Evolutionary conservation across 2,113 vertebrate genomes (phyloP), one percentile per base, ranked within the genome.

Genomic region (Eleginops maclovinus): DNA sequence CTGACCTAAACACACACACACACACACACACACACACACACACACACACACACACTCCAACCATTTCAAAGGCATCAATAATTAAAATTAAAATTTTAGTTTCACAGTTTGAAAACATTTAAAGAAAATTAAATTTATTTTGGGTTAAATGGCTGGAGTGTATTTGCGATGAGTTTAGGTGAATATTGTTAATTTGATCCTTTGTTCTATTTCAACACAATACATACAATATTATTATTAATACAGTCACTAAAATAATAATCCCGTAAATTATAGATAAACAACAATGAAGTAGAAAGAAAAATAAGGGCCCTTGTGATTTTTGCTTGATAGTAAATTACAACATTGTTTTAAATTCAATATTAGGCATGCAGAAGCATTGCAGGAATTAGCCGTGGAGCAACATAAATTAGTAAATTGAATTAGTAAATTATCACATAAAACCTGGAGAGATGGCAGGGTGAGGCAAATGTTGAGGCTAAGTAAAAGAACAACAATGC

Each of bases 401-500:
- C 14, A 17, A 65, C 53, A 72, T 60, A 28, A 77, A 82, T 81
- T 19, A 73, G 46, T 78, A 36, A 81, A 75, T 62, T 61, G 11
- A 84, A 84, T 83, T 62, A 81, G 49, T 65, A 66, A 67, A 84
- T 82, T 61, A 82, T 87, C 71, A 64, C 75, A 68, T 77, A 60
- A 69, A 82, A 31, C 7, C 41, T 56, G 72, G 65, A 77, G 64
- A 79, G 46, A 49, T 72, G 62, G 71, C 76, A 83, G 63, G 71
- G 26, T 22, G 76, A 47, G 60, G 47, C 44, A 60, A 79, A 77
- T 36, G 36, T 19, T 49, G 62, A 66, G n/a, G 24, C 44, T 44
- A 49, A 50, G 65, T 22, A 70, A 67, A 66, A 63, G 22, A 9
- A 81, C 75, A 50, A 51, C 58, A 83, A 46, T 51, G 70, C 56